Evolutionary conservation across 92 coral and sea anemone species (phyloP), one percentile per base, ranked within the genome.

Genomic region (Palythoa caribaeorum): DNA sequence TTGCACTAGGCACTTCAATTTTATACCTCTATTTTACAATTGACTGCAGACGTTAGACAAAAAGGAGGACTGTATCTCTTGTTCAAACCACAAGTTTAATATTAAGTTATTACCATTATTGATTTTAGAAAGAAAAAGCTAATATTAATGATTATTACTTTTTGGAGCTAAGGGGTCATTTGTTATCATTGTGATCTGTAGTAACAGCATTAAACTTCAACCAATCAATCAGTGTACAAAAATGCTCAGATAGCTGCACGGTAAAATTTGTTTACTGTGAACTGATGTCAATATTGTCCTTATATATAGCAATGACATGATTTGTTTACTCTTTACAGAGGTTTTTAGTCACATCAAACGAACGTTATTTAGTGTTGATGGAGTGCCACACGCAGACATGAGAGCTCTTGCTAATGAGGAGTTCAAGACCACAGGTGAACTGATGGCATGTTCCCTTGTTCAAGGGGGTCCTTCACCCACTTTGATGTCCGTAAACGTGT

Each of bases 351-450:
- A 92, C 83, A 86, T 89, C 77, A 86, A 72, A 85, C 47, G 28
- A 79, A 89, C 90, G 12, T 76, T 89, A 19, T 92, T 92, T 84
- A 78, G 78, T 80, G 53, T 83, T 79, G 90, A 83, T 87, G 96
- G 96, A 38, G 85, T 77, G 69, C 94, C 94, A 60, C 55, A 89
- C 57, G 76, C 90, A 35, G 86, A 90, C 86, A 92, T 86, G 80
- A 70, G 89, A 87, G 94, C 96, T 63, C 73, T 93, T 83, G 89
- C 90, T 21, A 91, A 89, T 55, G 89, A 90, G 65, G 95, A 90
- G 90, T 93, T 93, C 14, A 84, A 81, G 68, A 87, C 83, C 12
- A 80, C 87, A 70, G 95, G 93, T 51, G 92, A 90, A 55, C 66
- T 93, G 57, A 90, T 90, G 91, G 92, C 92, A 62, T 86, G 80